These are phyloP conservation scores for Pandemis heparana DNA, from an alignment of 2,888 invertebrate genomes.

Conservation along the genomic window DNA sequence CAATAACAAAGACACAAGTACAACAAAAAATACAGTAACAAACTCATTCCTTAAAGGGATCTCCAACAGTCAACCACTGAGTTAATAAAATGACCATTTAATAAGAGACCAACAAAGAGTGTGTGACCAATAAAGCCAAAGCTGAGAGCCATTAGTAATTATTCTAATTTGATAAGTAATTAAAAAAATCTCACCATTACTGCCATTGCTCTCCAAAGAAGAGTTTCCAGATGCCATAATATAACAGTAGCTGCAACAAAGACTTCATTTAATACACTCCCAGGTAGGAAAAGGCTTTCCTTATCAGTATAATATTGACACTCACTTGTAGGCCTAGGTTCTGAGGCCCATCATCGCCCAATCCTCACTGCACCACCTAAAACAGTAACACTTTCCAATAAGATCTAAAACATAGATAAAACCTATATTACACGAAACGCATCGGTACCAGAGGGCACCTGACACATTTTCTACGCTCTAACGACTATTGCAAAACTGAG, in stretches of 20 bases:
- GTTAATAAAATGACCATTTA: too few relatives aligned
- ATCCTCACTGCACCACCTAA: conserved; percentile 46
- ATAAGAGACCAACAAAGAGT: too few relatives aligned
- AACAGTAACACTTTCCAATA: conserved; percentile 51
- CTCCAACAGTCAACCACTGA: too few relatives aligned
- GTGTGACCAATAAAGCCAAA: too few relatives aligned
- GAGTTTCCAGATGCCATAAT: conserved; percentile 92
- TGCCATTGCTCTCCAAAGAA: conserved; percentile 91
- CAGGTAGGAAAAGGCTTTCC: neutral
- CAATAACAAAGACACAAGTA: too few relatives aligned
- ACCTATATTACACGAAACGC: conserved; percentile 26
- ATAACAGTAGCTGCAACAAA: conserved; percentile 66
- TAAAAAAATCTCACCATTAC: conserved; percentile 86
- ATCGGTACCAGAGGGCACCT: conserved; percentile 57
- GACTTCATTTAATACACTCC: neutral
- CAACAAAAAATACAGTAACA: too few relatives aligned
- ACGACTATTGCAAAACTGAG: conserved; percentile 80
- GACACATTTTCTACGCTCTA: conserved; percentile 84
- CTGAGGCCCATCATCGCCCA: conserved; percentile 51
- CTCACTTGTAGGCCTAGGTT: conserved; percentile 46
- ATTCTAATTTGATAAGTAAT: too few relatives aligned
- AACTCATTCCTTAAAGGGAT: too few relatives aligned
- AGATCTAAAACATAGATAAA: conserved; percentile 42
- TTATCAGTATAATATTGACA: neutral
- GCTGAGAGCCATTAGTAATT: too few relatives aligned